Percentiles rank a stretch among this genome's conserved stretches.
Conservation (phyloP, 2,888 invertebrate genomes). For the Leucania comma region DNA sequence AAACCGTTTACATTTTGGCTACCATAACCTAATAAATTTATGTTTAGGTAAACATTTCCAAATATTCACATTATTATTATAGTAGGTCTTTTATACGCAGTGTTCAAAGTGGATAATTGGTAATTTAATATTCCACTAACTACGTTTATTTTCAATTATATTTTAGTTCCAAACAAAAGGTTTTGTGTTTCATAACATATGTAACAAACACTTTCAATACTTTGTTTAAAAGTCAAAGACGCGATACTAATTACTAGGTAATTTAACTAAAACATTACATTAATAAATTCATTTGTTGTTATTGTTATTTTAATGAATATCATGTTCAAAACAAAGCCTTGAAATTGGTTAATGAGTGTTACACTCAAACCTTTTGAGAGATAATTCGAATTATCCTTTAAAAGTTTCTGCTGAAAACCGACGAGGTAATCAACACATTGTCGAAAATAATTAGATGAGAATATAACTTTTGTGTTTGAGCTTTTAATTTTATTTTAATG, state of each 20-base stretch:
- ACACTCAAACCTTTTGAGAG: conserved; percentile 31
- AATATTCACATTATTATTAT: neutral
- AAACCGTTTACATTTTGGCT: no score
- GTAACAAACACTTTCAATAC: neutral
- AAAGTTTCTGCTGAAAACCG: conserved; percentile 45
- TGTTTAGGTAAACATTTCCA: conserved; percentile 1
- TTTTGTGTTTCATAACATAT: conserved; percentile 12
- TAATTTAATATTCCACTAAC: conserved; percentile 36
- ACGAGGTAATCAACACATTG: conserved; percentile 49
- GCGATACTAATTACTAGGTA: conserved; percentile 1
- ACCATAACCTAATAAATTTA: no score
- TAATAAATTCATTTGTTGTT: conserved; percentile 9
- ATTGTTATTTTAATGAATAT: conserved; percentile 42
- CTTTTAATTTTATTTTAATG: conserved; percentile 10
- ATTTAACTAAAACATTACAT: conserved; percentile 12
- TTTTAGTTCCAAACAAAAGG: conserved; percentile 28
- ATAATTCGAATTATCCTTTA: conserved; percentile 35
- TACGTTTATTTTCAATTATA: conserved; percentile 16
- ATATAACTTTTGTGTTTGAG: conserved; percentile 1
- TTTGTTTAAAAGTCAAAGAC: conserved; percentile 3
- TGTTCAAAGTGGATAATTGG: conserved; percentile 9
- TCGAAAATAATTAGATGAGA: conserved; percentile 15
- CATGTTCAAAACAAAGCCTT: conserved; percentile 43
- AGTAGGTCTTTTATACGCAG: neutral
- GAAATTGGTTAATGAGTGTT: conserved; percentile 40